Conservation (phyloP, 2,888 invertebrate genomes). For the Meiosimyza decipiens region DNA sequence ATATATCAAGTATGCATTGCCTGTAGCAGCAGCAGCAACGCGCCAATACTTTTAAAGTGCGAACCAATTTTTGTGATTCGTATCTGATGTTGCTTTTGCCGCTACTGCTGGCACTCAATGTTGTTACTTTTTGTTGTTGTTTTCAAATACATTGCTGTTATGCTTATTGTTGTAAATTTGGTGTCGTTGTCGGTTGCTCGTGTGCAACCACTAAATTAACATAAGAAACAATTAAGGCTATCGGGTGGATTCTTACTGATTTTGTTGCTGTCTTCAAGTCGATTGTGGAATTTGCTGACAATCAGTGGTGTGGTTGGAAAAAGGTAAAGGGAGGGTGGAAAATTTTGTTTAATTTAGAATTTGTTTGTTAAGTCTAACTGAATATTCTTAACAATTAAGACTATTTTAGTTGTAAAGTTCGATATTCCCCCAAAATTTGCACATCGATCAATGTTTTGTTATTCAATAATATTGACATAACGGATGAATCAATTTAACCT, state of each 20-base stretch:
- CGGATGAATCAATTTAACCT: too few species aligned
- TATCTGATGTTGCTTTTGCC: slow-evolving; percentile 36
- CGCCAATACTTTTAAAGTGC: slow-evolving; percentile 39
- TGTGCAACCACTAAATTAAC: slow-evolving; percentile 53
- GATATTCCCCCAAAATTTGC: too few species aligned
- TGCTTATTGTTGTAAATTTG: neutral
- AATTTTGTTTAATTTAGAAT: too few species aligned
- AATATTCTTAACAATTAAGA: too few species aligned
- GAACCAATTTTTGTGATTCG: slow-evolving; percentile 47
- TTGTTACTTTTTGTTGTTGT: neutral
- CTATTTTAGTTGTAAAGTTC: too few species aligned
- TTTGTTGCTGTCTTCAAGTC: slow-evolving; percentile 14
- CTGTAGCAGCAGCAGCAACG: too few species aligned
- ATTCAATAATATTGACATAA: too few species aligned
- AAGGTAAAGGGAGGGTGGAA: neutral
- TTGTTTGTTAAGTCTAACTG: too few species aligned
- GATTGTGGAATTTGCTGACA: neutral
- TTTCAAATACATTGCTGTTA: slow-evolving; percentile 6
- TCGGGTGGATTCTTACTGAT: slow-evolving; percentile 34
- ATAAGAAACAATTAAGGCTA: slow-evolving; percentile 54
- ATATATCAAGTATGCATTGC: too few species aligned
- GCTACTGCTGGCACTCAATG: neutral
- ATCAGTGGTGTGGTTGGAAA: slow-evolving; percentile 1
- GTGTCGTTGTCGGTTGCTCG: slow-evolving; percentile 35
- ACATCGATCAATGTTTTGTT: too few species aligned